A percentile compares a stretch with the other conserved stretches of the same genome.
phyloP scores from a whole-genome alignment of 2,797 vertebrate species.

The Notolepis coatsorum region DNA sequence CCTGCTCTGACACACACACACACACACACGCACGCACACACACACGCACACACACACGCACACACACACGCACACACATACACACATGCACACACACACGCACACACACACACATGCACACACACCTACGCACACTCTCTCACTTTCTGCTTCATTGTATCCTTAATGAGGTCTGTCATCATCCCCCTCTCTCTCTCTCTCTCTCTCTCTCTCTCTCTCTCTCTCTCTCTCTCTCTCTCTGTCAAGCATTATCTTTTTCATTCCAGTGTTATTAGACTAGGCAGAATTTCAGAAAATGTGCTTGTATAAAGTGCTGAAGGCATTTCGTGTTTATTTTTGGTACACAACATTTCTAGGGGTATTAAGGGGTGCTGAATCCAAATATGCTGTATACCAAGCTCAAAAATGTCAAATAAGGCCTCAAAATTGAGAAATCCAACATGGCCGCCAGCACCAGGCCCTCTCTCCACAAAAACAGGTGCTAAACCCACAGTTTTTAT shows the following conservation, averaged over 20 bases:
- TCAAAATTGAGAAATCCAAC: too few relatives aligned
- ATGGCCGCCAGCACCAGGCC: too few relatives aligned
- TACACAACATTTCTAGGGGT: too few relatives aligned
- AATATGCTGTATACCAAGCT: too few relatives aligned
- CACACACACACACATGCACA: conserved; percentile 11
- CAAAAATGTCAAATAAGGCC: too few relatives aligned
- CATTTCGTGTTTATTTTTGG: too few relatives aligned
- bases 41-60: conserved; percentile 14
- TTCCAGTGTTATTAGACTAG: conserved; percentile 34
- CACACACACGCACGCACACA: conserved; percentile 4
- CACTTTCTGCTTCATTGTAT: conserved; percentile 31
- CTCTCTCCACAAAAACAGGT: too few relatives aligned
- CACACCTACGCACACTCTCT: neutral
- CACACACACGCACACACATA: neutral
- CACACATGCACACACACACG: neutral
- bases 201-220: conserved; percentile 9
- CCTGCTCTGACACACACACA: conserved; percentile 54
- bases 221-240: too few relatives aligned
- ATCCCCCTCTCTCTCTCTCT: conserved; percentile 38
- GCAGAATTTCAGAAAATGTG: too few relatives aligned
- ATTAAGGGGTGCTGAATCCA: too few relatives aligned
- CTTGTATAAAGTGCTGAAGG: too few relatives aligned
- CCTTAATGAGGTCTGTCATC: conserved; percentile 76
- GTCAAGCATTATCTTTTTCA: conserved; percentile 42
- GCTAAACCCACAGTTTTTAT: too few relatives aligned